Evolutionary conservation across 2,888 invertebrate genomes (phyloP).

Genomic region (Sipunculus nudus): DNA sequence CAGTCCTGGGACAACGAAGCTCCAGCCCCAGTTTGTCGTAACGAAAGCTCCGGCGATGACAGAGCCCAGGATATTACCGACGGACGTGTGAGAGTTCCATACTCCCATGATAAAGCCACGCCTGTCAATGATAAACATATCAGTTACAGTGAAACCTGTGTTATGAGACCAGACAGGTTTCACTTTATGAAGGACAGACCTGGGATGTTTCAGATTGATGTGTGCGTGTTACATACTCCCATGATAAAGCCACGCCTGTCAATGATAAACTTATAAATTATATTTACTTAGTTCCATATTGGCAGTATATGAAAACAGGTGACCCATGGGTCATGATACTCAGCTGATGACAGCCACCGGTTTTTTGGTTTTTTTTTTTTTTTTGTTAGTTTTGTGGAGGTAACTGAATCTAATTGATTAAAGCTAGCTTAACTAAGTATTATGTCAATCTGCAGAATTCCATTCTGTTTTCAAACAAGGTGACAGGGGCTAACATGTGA

Average conservation of each 20-base stretch:
- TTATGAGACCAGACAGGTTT: neutral
- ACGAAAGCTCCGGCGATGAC: constrained; percentile 89
- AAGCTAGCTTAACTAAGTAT: too few relatives aligned
- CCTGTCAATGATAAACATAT: constrained; percentile 45
- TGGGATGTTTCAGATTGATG: constrained; percentile 92
- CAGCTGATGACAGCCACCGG: too few relatives aligned
- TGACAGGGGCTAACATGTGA: too few relatives aligned
- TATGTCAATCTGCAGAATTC: too few relatives aligned
- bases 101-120: constrained; percentile 86
- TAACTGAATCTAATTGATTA: too few relatives aligned
- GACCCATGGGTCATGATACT: too few relatives aligned
- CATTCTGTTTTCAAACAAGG: too few relatives aligned
- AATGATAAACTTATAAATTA: constrained; percentile 14
- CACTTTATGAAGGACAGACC: constrained; percentile 72
- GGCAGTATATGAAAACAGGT: too few relatives aligned
- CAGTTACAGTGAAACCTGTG: too few relatives aligned
- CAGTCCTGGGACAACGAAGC: constrained; percentile 89
- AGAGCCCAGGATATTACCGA: constrained; percentile 93
- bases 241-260: constrained; percentile 78
- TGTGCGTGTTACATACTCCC: constrained; percentile 97
- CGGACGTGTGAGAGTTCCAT: constrained; percentile 96
- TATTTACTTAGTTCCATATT: too few relatives aligned
- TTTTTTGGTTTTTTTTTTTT: too few relatives aligned
- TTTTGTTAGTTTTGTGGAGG: too few relatives aligned
- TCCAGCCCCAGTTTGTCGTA: constrained; percentile 81